phyloP scores from a whole-genome alignment of 2,113 vertebrate species.

The Pelecanoides urinatrix region DNA sequence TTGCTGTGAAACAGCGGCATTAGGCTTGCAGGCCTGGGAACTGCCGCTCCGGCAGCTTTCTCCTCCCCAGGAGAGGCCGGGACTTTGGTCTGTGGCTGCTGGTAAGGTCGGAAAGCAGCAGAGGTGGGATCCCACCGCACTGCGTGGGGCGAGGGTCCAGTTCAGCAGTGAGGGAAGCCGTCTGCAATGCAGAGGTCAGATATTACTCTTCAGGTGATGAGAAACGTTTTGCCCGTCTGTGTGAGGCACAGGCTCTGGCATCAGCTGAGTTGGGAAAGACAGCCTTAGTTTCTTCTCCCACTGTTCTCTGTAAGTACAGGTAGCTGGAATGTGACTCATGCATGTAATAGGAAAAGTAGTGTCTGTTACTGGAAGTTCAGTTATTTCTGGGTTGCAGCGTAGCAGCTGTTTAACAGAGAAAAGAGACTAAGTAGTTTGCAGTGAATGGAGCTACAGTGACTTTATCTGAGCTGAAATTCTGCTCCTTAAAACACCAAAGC shows the following conservation, averaged over 20 bases:
- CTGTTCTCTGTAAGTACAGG: background rate
- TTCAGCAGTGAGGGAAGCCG: background rate
- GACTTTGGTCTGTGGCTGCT: background rate
- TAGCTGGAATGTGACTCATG: background rate
- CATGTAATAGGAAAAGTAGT: background rate
- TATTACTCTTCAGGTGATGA: background rate
- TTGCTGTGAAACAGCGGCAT: background rate
- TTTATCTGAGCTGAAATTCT: background rate
- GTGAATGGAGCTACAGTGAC: background rate
- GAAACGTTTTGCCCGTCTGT: background rate
- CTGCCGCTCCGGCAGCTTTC: background rate
- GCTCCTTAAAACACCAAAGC: background rate
- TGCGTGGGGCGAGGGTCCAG: accelerated
- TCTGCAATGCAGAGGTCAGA: background rate
- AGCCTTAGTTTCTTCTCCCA: background rate
- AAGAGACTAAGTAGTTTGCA: background rate
- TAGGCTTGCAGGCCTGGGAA: background rate
- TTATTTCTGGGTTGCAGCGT: background rate
- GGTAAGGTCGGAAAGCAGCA: background rate
- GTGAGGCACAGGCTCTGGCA: accelerated
- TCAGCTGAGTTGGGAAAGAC: background rate
- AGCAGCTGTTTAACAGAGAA: background rate
- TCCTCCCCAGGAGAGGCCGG: background rate
- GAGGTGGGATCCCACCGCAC: background rate
- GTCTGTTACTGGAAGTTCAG: background rate